Evolutionary conservation across 2,113 vertebrate genomes (phyloP).

Genomic region (Pampusana beccarii): DNA sequence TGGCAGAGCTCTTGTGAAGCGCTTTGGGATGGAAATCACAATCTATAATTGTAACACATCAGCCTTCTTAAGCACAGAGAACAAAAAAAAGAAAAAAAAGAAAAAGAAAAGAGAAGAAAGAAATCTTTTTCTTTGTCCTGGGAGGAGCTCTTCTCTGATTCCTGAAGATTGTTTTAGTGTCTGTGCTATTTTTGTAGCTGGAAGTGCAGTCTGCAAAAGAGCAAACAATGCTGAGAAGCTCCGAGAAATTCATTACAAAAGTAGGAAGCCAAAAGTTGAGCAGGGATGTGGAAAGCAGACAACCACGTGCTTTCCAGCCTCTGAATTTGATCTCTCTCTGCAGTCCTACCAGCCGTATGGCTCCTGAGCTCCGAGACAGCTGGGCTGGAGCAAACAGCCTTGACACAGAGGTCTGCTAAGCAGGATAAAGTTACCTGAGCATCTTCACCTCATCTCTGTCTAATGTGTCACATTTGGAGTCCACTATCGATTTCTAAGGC

Average conservation of each 20-base stretch:
- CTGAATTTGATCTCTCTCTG: conserved; percentile 22
- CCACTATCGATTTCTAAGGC: conserved; percentile 9
- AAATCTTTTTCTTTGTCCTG: conserved; percentile 42
- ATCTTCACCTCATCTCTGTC: neutral
- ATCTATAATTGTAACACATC: conserved; percentile 21
- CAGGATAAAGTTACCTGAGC: conserved; percentile 46
- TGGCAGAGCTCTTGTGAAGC: neutral
- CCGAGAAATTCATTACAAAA: neutral
- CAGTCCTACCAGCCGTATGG: conserved; percentile 11
- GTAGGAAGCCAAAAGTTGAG: conserved; percentile 44
- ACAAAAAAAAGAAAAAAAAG: neutral
- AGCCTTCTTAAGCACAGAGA: neutral
- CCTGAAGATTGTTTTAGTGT: conserved; percentile 11
- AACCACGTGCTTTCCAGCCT: neutral
- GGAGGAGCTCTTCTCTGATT: conserved; percentile 66
- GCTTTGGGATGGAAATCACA: conserved; percentile 36
- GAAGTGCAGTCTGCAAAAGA: conserved; percentile 23
- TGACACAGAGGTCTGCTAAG: neutral
- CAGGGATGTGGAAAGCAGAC: neutral
- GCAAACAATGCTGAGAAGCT: conserved; percentile 28
- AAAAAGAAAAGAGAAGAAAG: conserved; percentile 8
- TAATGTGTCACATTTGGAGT: conserved; percentile 19
- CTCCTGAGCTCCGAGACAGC: conserved; percentile 27
- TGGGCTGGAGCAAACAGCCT: conserved; percentile 24
- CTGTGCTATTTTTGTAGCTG: conserved; percentile 65